Evolutionary conservation across 23 tunicate species (phyloP).

Genomic region (Trididemnum clinides): DNA sequence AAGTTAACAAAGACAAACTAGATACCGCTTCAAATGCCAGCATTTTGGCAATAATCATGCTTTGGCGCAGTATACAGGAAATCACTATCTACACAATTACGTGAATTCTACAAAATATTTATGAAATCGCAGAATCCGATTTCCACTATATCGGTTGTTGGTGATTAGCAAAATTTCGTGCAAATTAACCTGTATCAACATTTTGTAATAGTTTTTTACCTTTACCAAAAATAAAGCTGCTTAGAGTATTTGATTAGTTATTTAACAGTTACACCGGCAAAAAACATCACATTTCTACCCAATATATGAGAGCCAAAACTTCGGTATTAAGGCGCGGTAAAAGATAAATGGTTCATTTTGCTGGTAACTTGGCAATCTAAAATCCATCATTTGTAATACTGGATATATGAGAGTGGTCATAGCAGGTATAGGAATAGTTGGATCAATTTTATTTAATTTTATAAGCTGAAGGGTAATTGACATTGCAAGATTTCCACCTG

Average conservation of each 20-base stretch:
- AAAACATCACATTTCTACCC: slow-evolving; percentile 33
- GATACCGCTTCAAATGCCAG: not conserved
- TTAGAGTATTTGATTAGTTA: not conserved
- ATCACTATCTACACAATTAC: too few species aligned
- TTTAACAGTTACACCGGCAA: not conserved
- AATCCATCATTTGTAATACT: slow-evolving; percentile 64
- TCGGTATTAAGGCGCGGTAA: slow-evolving; percentile 12
- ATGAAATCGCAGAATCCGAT: too few species aligned
- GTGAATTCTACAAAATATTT: too few species aligned
- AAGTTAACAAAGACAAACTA: not conserved
- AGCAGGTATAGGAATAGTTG: slow-evolving; percentile 27
- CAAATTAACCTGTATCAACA: too few species aligned
- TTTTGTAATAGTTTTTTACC: too few species aligned
- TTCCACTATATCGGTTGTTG: too few species aligned
- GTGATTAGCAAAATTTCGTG: too few species aligned
- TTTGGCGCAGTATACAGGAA: too few species aligned
- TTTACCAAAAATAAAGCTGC: too few species aligned
- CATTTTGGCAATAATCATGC: too few species aligned
- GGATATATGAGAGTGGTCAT: slow-evolving; percentile 87
- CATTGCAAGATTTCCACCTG: slow-evolving; percentile 91
- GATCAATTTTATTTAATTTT: slow-evolving; percentile 23
- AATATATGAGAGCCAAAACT: slow-evolving; percentile 63
- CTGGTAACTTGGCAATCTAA: slow-evolving; percentile 55
- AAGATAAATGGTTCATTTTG: slow-evolving; percentile 54
- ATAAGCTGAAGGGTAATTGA: slow-evolving; percentile 50